Evolutionary conservation across 2,888 invertebrate species (phyloP), one percentile per base, ranked within the genome.

Genomic region (Ormia ochracea): DNA sequence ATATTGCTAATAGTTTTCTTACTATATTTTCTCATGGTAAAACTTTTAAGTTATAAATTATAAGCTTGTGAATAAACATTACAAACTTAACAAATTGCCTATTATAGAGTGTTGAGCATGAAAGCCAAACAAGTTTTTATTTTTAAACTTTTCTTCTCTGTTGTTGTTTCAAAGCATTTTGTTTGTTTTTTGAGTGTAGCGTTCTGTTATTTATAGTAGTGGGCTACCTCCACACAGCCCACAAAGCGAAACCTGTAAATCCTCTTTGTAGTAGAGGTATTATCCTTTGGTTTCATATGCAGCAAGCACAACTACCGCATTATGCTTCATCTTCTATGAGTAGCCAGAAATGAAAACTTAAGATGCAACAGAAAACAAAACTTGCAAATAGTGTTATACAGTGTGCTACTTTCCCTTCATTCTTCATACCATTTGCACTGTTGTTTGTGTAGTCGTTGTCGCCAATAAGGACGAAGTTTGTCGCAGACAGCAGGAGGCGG

Each of bases 371-470:
- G 41, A 59, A 58, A 59, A 65, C 21, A 38, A 58, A 65, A 41
- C 28, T 50, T 41, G 56, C 48, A 66, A 66, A 74, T 66, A 59
- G 23, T 19, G 33, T 58, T 41, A 28, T 10, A 59, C 70, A 58
- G 69, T 79, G 59, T 65, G 41, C 65, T 52, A 79, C 4, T 69
- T 78, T 79, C 66, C 21, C 21, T 28, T 48, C 17, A 52, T 26
- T 2, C 45, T 45, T 43, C 36, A 38, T 21, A 54, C 21, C 43
- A 2, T 23, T 7, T 33, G 17, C 23, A n/a, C 21, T 23, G 28
- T 4, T 33, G 21, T n/a, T 26, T 3, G 23, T 28, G n/a, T 14
- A 5, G 9, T n/a, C n/a, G 33, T 43, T 56, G 26, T 23, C 75
- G 23, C 33, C 12, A 38, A 65, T 28, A 52, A 43, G 41, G 52